phyloP scores from a whole-genome alignment of 2,888 invertebrate species.

The Heteropelma amictum region DNA sequence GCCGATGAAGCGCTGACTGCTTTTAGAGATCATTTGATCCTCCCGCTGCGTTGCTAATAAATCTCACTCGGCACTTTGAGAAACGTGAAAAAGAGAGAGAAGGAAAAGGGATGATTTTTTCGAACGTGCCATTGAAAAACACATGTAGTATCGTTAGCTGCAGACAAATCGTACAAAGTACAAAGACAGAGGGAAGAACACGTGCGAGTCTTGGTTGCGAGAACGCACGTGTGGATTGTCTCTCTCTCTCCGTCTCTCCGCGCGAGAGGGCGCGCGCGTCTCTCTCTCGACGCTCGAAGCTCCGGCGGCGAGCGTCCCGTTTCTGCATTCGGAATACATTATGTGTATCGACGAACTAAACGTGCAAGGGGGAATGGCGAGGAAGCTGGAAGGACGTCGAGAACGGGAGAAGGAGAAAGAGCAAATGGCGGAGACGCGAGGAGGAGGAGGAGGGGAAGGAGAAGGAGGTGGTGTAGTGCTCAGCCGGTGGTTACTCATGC shows the following conservation, averaged over 20 bases:
- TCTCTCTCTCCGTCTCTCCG: conserved; percentile 12
- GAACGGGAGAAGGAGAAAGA: conserved; percentile 31
- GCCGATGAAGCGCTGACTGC: no score
- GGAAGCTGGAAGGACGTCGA: no score
- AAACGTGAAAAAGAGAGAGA: no score
- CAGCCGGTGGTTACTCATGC: conserved; percentile 65
- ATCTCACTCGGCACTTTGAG: no score
- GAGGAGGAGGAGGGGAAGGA: conserved; percentile 33
- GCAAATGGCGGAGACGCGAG: conserved; percentile 27
- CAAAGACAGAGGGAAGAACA: conserved; percentile 34
- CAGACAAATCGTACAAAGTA: conserved; percentile 6
- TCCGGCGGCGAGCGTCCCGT: conserved; percentile 37
- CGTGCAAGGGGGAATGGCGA: conserved; percentile 1
- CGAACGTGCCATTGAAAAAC: neutral
- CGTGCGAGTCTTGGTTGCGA: conserved; percentile 21
- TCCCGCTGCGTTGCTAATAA: no score
- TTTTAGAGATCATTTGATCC: no score
- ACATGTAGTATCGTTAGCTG: neutral
- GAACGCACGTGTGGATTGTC: conserved; percentile 45
- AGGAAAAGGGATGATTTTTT: neutral
- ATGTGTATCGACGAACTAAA: conserved; percentile 54
- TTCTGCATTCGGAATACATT: conserved; percentile 57
- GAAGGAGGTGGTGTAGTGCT: conserved; percentile 56
- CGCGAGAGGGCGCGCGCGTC: neutral
- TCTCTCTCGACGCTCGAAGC: neutral